These are phyloP conservation scores for Sinelater perroti DNA, from an alignment of 2,888 invertebrate species.

Conservation along the genomic window DNA sequence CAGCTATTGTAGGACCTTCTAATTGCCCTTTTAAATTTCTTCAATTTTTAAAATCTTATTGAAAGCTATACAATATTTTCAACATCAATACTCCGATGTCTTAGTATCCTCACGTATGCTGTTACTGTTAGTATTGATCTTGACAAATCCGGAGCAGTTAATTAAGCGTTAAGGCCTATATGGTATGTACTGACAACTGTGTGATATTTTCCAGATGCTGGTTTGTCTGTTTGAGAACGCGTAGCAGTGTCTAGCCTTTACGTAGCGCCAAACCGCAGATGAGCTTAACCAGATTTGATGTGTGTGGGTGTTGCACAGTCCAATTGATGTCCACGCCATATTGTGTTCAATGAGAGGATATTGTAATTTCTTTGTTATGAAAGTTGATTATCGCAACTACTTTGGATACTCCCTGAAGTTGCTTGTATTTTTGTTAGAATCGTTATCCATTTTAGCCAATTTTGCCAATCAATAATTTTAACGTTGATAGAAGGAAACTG, in stretches of 20 bases:
- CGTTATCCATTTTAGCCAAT: conserved; percentile 82
- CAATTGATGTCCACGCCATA: conserved; percentile 97
- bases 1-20: no score
- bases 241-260: conserved; percentile 88
- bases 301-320: conserved; percentile 88
- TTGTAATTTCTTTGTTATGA: conserved; percentile 89
- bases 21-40: no score
- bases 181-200: conserved; percentile 94
- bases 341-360: conserved; percentile 96
- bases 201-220: conserved; percentile 93
- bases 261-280: conserved; percentile 96
- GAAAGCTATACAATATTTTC: no score
- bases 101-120: no score
- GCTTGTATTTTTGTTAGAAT: conserved; percentile 83
- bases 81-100: no score
- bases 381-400: conserved; percentile 90
- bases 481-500: conserved; percentile 88
- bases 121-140: conserved; percentile 96
- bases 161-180: conserved; percentile 97
- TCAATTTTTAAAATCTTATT: no score
- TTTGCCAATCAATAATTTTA: conserved; percentile 95
- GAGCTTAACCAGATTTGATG: conserved; percentile 91
- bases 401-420: conserved; percentile 95
- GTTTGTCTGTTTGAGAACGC: conserved; percentile 89
- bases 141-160: conserved; percentile 98